These are phyloP conservation scores for Typhlomys cinereus DNA, from an alignment of 2,113 vertebrate genomes.

Conservation along the genomic window DNA sequence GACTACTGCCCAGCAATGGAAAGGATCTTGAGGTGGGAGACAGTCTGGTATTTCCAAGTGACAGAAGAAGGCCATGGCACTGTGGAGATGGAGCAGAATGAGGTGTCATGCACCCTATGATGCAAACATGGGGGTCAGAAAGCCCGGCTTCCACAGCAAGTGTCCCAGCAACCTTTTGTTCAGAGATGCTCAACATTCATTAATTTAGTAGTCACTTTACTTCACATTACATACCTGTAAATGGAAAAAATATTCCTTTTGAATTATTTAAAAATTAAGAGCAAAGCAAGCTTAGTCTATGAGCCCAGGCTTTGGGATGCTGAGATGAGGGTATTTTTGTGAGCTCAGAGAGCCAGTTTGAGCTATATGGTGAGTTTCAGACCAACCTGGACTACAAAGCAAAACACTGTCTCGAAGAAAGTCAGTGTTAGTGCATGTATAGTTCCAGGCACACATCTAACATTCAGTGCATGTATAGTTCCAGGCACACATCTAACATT, in stretches of 20 bases:
- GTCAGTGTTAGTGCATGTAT: not conserved
- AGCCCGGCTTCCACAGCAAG: too few relatives aligned
- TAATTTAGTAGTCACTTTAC: slow-evolving; percentile 5
- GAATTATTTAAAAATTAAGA: not conserved
- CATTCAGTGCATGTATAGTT: not conserved
- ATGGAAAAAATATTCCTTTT: not conserved
- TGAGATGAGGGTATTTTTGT: not conserved
- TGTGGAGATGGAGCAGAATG: not conserved
- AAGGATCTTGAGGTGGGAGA: not conserved
- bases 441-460: not conserved
- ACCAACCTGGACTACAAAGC: not conserved
- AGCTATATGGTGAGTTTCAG: not conserved
- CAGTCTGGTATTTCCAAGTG: not conserved
- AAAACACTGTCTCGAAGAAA: not conserved
- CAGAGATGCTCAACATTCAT: not conserved
- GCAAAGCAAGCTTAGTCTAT: not conserved
- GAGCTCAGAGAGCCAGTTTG: not conserved
- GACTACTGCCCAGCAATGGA: not conserved
- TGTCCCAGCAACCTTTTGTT: not conserved
- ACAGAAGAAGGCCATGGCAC: not conserved
- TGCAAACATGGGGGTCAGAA: too few relatives aligned
- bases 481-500: not conserved
- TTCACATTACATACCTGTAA: not conserved
- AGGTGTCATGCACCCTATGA: too few relatives aligned
- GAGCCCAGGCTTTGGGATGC: not conserved